Evolutionary conservation across 1,140 invertebrate genomes (phyloP), one percentile per base, ranked within the genome.

Genomic region (Pseudomyrmex pallidus): DNA sequence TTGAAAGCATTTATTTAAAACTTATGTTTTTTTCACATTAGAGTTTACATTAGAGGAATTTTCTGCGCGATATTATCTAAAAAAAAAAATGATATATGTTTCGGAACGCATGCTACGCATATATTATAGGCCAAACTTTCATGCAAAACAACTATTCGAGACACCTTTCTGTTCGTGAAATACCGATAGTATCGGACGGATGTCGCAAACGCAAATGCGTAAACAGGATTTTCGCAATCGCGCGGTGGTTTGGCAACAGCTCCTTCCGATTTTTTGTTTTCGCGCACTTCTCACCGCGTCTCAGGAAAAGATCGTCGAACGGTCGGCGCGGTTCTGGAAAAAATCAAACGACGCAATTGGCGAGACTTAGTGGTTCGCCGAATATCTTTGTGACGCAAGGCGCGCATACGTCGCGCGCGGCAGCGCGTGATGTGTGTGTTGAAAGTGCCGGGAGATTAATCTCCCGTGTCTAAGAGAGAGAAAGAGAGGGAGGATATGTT

Each of bases 361-460:
- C 52, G 63, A 35, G 35, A 2, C 63, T 48, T 78, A 78, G 68
- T 2, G 52, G 68, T n/a, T 78, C 44, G n/a, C 15, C 56, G 76
- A 72, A 59, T 35, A 35, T 80, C 66, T 22, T 80, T 80, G 46
- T 80, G 66, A 25, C 76, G 76, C 54, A 80, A 80, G 66, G 10
- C 10, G 54, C 44, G 64, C 76, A 78, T 78, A 80, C 76, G 76
- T 80, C 66, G 22, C 2, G 82, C 20, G 61, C 7, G 46, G 20
- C 25, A 57, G n/a, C 25, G 35, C 50, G 52, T 74, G 59, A 61
- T 17, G 76, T 56, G 66, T 80, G 54, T 78, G 57, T 62, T 22
- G 85, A 85, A 68, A 85, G 57, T 59, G 8, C 12, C 2, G 15
- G 10, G 20, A 78, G 82, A 86, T 68, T 80, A 80, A 80, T 80